Base-by-base conservation (phyloP, 2,797 vertebrate genomes). In the Karalla daura region DNA sequence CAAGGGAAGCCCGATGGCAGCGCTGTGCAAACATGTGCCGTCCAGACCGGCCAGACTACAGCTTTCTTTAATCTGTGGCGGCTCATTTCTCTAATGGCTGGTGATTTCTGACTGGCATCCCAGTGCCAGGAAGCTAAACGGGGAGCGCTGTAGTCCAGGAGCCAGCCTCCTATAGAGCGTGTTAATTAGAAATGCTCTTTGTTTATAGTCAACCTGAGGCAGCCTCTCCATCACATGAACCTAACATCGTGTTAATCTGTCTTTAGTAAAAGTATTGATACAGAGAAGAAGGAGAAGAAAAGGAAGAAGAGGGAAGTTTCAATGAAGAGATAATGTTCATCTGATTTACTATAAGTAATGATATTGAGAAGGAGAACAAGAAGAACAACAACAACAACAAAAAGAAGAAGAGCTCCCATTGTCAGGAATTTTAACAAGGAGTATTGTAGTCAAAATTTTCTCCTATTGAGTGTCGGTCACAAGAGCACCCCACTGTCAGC, bases 51-150 rank as follows among this genome's bases (percentile, higher is more conserved):
- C 61, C 45, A 60, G 59, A 35, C 23, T 5, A 55, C 63, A 33
- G 25, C 46, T 50, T 59, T 51, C 62, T 59, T 49, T 60, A 51
- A 79, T 77, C 70, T 70, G 64, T 70, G 64, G 24, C 17, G 78
- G 60, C 77, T 88, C 79, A 91, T 85, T 84, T 81, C 76, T 78
- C 69, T 80, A 89, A 88, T 82, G 84, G 78, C 36, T 55, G 63
- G 14, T 43, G 58, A 85, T 60, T 77, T 90, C 71, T 86, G 70
- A 79, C 59, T 63, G 72, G 53, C 62, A 73, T 41, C 60, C 63
- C 46, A 76, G 52, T 76, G 28, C 43, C 6, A 63, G 63, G 50
- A 74, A 62, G 81, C 75, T 66, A 73, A 64, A 70, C 14, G 18
- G 15, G 20, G 40, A 54, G 59, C 23, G 5, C 23, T 67, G 43